phyloP scores from a whole-genome alignment of 37 sponge, comb jelly and placozoan genomes.

The Tethya wilhelma region DNA sequence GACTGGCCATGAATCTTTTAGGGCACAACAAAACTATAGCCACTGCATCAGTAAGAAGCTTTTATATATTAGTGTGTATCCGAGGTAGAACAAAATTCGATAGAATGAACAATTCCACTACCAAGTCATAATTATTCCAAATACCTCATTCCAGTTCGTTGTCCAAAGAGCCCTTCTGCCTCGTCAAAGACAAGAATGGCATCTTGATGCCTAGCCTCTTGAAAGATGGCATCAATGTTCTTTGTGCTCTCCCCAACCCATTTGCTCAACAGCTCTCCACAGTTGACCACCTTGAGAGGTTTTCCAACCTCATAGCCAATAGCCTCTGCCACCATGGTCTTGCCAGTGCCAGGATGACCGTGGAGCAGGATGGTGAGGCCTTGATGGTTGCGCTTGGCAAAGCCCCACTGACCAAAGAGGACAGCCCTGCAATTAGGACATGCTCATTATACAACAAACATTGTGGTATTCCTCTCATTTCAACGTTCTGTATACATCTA shows the following conservation, averaged over 20 bases:
- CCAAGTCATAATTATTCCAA: no score
- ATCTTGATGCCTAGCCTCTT: constrained; percentile 66
- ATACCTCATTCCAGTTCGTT: constrained; percentile 65
- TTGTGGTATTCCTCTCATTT: no score
- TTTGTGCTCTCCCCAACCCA: constrained; percentile 91
- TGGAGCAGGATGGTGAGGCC: constrained; percentile 82
- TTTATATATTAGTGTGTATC: no score
- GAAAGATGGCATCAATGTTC: constrained; percentile 84
- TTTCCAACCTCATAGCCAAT: constrained; percentile 90
- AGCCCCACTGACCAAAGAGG: constrained; percentile 91
- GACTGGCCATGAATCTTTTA: background rate
- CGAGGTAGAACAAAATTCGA: no score
- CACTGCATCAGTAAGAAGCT: background rate
- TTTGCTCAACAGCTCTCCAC: constrained; percentile 86
- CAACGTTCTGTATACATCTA: no score
- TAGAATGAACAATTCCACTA: no score
- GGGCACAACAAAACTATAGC: background rate
- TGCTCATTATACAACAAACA: no score
- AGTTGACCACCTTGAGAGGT: constrained; percentile 87
- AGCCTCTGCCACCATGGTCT: constrained; percentile 84
- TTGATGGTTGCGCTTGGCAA: constrained; percentile 51
- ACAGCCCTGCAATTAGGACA: constrained; percentile 58
- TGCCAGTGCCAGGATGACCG: constrained; percentile 87
- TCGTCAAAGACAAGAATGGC: constrained; percentile 87
- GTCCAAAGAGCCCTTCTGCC: constrained; percentile 85